These are phyloP conservation scores for Ganaspis sp. DNA, from an alignment of 1,140 invertebrate genomes.

Conservation along the genomic window DNA sequence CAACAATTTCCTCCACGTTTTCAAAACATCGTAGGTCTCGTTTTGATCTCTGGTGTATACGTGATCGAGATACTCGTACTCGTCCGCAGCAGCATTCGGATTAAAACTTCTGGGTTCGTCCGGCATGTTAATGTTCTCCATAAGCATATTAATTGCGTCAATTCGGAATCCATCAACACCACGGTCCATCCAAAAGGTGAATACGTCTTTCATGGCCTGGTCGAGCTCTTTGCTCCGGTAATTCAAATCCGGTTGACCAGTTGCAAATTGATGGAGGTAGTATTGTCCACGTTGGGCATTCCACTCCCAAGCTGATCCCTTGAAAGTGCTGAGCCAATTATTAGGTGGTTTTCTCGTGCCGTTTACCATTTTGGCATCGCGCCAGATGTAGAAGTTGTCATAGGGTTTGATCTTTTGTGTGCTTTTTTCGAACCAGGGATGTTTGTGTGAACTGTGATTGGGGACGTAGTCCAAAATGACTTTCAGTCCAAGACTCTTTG, in stretches of 20 bases:
- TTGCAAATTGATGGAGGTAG: constrained; percentile 80
- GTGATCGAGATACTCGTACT: constrained; percentile 78
- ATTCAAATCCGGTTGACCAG: constrained; percentile 84
- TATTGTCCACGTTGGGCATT: constrained; percentile 77
- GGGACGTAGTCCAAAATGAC: constrained; percentile 83
- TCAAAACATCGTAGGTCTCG: constrained; percentile 79
- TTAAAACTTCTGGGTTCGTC: constrained; percentile 77
- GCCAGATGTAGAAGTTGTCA: constrained; percentile 84
- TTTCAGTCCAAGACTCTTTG: constrained; percentile 73
- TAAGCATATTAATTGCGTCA: constrained; percentile 78
- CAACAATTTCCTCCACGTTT: constrained; percentile 79
- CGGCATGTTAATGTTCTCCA: constrained; percentile 77
- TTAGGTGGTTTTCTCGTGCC: constrained; percentile 60
- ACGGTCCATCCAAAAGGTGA: constrained; percentile 80
- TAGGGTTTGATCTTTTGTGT: constrained; percentile 77
- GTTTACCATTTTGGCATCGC: constrained; percentile 64
- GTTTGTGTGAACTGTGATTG: neutral
- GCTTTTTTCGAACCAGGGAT: constrained; percentile 82
- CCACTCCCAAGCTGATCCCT: constrained; percentile 78
- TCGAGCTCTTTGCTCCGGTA: constrained; percentile 78
- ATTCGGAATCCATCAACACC: constrained; percentile 85
- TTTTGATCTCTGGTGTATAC: constrained; percentile 80
- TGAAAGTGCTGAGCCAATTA: constrained; percentile 72
- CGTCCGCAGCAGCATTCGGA: constrained; percentile 73
- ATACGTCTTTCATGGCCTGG: constrained; percentile 78